Base-by-base conservation (phyloP, 1,140 invertebrate genomes). In the Caenorhabditis latens region DNA sequence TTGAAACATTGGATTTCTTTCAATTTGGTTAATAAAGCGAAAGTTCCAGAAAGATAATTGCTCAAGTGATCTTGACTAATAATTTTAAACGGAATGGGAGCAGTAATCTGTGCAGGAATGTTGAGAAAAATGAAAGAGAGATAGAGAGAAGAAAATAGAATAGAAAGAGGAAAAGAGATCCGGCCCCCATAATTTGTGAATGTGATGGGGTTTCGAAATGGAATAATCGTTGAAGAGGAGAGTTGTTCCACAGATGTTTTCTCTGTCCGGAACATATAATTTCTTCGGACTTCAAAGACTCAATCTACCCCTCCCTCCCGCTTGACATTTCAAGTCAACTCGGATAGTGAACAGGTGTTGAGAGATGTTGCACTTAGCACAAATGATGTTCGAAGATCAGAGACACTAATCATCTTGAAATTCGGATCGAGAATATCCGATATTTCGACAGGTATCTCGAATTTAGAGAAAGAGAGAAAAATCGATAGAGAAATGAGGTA, bases 131-230 rank as follows among this genome's bases (percentile, higher is more conserved):
- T 71, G 21, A 11, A 53, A 79, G 53, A 7, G n/a, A 2, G 4
- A 11, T 71, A 7, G 24, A 50, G 11, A 79, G 40, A 79, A 50
- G 24, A 53, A 40, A 32, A 32, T 32, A 32, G 32, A 32, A 32
- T 2, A 79, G 67, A 43, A 67, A n/a, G 40, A 75, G 42, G 19
- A 46, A 75, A 48, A 13, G 40, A 42, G 32, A 32, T 32, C 1
- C 2, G 63, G 40, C 46, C 46, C 46, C 71, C 71, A 79, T 79
- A 79, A 79, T 79, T 79, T 79, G 46, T n/a, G n/a, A 79, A 79
- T 79, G 71, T n/a, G 71, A 79, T 79, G 71, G 46, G 46, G 50
- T 71, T 79, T 79, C 13, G 71, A 79, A 79, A 79, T 79, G 46
- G 71, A 79, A 79, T 79, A 79, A 79, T 79, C 46, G 71, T 79